Conservation (phyloP, 2,113 vertebrate species). For the Melanostigma gelatinosum region DNA sequence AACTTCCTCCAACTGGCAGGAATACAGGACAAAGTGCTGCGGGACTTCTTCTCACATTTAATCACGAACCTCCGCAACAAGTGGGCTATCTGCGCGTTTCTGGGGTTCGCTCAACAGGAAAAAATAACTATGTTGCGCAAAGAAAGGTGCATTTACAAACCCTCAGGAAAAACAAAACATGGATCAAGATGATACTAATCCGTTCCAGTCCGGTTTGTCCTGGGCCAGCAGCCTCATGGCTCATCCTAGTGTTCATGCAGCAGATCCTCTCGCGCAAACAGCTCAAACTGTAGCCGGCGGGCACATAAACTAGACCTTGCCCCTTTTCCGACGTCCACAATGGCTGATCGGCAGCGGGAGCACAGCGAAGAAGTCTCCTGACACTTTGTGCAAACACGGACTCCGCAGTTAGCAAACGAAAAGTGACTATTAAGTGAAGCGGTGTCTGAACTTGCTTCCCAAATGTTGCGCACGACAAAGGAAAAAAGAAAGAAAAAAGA, state of each 20-base stretch:
- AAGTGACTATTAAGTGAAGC: background rate
- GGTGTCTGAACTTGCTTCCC: background rate
- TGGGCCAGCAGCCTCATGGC: conserved; percentile 33
- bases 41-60: background rate
- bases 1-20: background rate
- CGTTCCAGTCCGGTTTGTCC: conserved; percentile 5
- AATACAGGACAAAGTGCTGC: background rate
- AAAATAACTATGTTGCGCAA: background rate
- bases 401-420: background rate
- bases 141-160: background rate
- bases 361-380: background rate
- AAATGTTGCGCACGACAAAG: background rate
- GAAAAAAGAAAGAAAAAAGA: background rate
- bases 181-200: conserved; percentile 4
- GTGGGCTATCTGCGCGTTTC: conserved; percentile 12
- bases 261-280: background rate
- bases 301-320: conserved; percentile 10
- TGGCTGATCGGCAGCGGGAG: conserved; percentile 37
- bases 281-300: conserved; percentile 4
- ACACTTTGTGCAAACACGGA: background rate
- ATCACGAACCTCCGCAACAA: background rate
- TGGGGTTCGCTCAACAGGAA: background rate
- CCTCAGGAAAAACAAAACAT: background rate
- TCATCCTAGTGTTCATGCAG: conserved; percentile 5
- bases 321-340: conserved; percentile 32